Percentiles rank a stretch among this genome's conserved stretches.
phyloP scores from a whole-genome alignment of 37 sponge, comb jelly and placozoan genomes.

The Ephydatia muelleri region DNA sequence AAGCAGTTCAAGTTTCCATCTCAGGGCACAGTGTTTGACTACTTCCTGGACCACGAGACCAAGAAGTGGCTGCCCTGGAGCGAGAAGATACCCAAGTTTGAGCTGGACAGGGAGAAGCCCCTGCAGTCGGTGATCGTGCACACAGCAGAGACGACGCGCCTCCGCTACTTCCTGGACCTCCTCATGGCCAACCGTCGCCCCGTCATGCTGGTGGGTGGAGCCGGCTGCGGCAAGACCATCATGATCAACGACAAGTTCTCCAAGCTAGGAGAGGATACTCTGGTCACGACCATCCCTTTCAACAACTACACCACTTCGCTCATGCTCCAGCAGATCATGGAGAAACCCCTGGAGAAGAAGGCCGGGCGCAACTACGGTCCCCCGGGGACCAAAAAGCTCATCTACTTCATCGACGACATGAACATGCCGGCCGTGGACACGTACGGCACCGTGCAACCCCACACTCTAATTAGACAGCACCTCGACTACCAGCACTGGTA shows the following conservation, averaged over 20 bases:
- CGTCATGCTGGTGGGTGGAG: slow-evolving; percentile 97
- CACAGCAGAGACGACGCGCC: slow-evolving; percentile 89
- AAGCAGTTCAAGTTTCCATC: slow-evolving; percentile 96
- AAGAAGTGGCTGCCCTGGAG: slow-evolving; percentile 96
- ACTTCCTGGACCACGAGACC: slow-evolving; percentile 76
- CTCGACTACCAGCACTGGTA: slow-evolving; percentile 98
- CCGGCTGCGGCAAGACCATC: slow-evolving; percentile 98
- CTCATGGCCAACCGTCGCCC: slow-evolving; percentile 90
- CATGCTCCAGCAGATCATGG: slow-evolving; percentile 95
- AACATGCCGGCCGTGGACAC: slow-evolving; percentile 98
- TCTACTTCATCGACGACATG: slow-evolving; percentile 99
- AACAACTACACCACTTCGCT: slow-evolving; percentile 98
- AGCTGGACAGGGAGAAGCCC: slow-evolving; percentile 92
- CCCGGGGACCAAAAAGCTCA: slow-evolving; percentile 94
- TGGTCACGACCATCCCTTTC: slow-evolving; percentile 91
- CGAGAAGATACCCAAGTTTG: slow-evolving; percentile 91
- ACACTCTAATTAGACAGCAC: slow-evolving; percentile 97
- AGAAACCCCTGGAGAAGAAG: slow-evolving; percentile 99
- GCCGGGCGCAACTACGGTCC: slow-evolving; percentile 98
- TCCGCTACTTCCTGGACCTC: slow-evolving; percentile 86
- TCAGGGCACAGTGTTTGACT: slow-evolving; percentile 99
- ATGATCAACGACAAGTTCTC: slow-evolving; percentile 85
- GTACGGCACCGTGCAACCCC: slow-evolving; percentile 99
- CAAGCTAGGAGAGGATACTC: slow-evolving; percentile 61
- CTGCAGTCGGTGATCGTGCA: slow-evolving; percentile 89